phyloP scores from a whole-genome alignment of 2,888 invertebrate genomes.

The Lepidocyrtoides sp. region DNA sequence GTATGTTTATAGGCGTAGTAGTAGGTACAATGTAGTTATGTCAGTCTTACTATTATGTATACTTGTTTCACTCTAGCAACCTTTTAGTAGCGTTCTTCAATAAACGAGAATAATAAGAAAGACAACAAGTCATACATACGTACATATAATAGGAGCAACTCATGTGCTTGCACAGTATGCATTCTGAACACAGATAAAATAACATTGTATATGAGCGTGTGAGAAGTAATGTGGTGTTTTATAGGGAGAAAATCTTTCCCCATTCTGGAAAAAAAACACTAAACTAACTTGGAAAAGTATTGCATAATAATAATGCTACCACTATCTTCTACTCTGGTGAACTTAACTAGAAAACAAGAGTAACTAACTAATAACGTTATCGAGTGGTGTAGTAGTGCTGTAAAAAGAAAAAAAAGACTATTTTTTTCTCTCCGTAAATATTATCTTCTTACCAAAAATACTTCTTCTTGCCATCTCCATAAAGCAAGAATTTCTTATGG shows the following conservation, averaged over 20 bases:
- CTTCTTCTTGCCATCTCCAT: constrained; percentile 69
- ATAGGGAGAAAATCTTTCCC: background rate
- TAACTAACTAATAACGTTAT: no score
- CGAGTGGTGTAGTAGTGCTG: background rate
- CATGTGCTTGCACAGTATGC: background rate
- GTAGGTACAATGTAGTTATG: background rate
- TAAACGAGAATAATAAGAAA: background rate
- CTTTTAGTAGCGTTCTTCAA: background rate
- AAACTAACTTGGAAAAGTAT: background rate
- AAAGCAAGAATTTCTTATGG: constrained; percentile 5
- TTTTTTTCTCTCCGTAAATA: constrained; percentile 19
- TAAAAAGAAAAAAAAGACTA: background rate
- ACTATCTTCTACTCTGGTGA: background rate
- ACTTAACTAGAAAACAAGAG: background rate
- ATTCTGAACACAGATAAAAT: background rate
- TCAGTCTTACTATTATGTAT: no score
- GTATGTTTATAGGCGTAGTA: background rate
- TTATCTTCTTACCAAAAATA: constrained; percentile 57
- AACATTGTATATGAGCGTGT: background rate
- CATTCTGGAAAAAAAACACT: constrained; percentile 3
- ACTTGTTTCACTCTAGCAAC: no score
- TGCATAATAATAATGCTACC: background rate
- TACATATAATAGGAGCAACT: no score
- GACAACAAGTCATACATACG: constrained; percentile 2
- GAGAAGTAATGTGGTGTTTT: background rate